Evolutionary conservation across 2,888 invertebrate species (phyloP).

Genomic region (Dolichomitus sp.): DNA sequence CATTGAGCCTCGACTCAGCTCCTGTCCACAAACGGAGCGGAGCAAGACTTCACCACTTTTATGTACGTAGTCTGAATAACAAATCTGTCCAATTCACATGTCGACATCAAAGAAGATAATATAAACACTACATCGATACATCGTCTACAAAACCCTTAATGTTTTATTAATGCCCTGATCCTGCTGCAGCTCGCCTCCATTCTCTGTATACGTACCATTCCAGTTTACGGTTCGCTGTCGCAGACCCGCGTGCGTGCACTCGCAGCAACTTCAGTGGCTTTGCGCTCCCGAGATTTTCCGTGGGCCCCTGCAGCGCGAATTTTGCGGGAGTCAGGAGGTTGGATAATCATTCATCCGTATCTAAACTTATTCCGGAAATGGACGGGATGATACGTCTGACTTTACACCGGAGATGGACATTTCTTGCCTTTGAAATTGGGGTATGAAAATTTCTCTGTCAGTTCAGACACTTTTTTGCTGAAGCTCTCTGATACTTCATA

Average conservation of each 20-base stretch:
- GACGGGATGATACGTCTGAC: not conserved
- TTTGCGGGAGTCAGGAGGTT: not conserved
- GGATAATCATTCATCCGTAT: not conserved
- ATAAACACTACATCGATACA: slow-evolving; percentile 86
- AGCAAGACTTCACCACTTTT: slow-evolving; percentile 86
- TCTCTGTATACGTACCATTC: slow-evolving; percentile 41
- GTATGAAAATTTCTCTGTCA: not conserved
- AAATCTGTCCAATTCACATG: slow-evolving; percentile 87
- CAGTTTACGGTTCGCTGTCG: slow-evolving; percentile 21
- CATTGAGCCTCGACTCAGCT: slow-evolving; percentile 44
- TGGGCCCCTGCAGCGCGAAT: not conserved
- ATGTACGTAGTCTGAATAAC: slow-evolving; percentile 86
- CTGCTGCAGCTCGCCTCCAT: slow-evolving; percentile 62
- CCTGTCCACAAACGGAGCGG: slow-evolving; percentile 85
- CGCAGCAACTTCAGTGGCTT: not conserved
- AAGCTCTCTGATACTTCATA: not conserved
- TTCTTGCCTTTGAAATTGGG: not conserved
- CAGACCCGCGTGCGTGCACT: slow-evolving; percentile 23
- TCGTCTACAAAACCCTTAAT: slow-evolving; percentile 86
- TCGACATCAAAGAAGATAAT: slow-evolving; percentile 87
- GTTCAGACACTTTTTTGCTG: not conserved
- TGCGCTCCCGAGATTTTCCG: slow-evolving; percentile 5
- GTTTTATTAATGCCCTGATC: slow-evolving; percentile 85
- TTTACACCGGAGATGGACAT: not conserved
- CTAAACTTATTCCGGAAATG: not conserved